Evolutionary conservation across 1,140 invertebrate genomes (phyloP), one percentile per base, ranked within the genome.

Genomic region (Drosophila arizonae): DNA sequence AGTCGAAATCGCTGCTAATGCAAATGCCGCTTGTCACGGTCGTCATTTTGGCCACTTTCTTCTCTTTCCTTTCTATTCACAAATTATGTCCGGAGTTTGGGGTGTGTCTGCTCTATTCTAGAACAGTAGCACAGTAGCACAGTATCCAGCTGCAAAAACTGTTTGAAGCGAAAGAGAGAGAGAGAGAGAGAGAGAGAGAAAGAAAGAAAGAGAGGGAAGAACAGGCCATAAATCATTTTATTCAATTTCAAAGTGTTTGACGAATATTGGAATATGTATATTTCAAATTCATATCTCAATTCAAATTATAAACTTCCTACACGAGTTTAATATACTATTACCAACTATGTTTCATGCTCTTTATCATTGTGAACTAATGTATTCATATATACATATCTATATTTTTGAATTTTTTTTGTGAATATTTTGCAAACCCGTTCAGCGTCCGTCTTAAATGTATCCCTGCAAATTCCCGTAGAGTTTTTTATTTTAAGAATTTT

Each of bases 381-480:
- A 21, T 26, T 10, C 45, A 13, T 45, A 55, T 30, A 17, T 51
- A 30, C 41, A 4, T 11, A 13, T 76, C 13, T 45, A 8, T 43
- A 33, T 9, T 17, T 13, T 43, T 68, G 8, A 17, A 17, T 30
- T 24, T 9, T 17, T 6, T 30, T 64, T 56, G 33, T 10, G 45
- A 63, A 63, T 21, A 58, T 61, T 50, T 61, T 33, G 43, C 54
- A 33, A 28, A 50, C 55, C 15, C 56, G 41, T 21, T 67, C 33
- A 13, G 43, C 56, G 30, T 56, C 45, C 45, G 43, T 41, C 63
- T 69, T 73, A 73, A 62, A 43, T 68, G 15, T 69, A 73, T 73
- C 71, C 71, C 71, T 73, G 71, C 71, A 62, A 62, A 48, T 62
- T 73, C n/a, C 65, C 57, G 56, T 21, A 57, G 45, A 69, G 55